These are phyloP conservation scores for Drosophila ohnishii DNA, from an alignment of 1,140 invertebrate species.

Conservation along the genomic window DNA sequence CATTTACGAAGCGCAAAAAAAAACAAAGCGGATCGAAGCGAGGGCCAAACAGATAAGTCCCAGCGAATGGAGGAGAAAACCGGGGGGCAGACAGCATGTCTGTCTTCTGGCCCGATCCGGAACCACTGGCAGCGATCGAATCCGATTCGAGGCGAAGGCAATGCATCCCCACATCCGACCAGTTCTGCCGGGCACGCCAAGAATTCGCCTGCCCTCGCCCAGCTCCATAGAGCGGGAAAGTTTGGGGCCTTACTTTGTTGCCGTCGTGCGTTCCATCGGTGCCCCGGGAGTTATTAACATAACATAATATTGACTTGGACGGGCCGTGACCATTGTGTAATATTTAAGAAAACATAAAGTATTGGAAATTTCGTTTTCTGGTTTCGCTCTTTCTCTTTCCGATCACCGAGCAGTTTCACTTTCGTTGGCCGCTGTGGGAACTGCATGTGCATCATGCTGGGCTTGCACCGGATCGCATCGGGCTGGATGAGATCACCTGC, in stretches of 20 bases:
- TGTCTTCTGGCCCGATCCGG: constrained; percentile 30
- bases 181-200: constrained; percentile 63
- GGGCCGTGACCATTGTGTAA: constrained; percentile 67
- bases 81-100: constrained; percentile 34
- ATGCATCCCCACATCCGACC: constrained; percentile 53
- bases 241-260: constrained; percentile 27
- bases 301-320: constrained; percentile 62
- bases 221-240: constrained; percentile 38
- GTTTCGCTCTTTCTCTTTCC: constrained; percentile 26
- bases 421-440: constrained; percentile 52
- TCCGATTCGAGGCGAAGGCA: constrained; percentile 37
- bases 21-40: constrained; percentile 50
- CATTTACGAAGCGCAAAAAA: constrained; percentile 56
- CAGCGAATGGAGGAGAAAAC: not conserved
- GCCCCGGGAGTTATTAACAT: constrained; percentile 54
- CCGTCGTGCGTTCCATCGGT: not conserved
- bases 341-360: constrained; percentile 55
- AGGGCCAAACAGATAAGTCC: constrained; percentile 43
- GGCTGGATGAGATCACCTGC: constrained; percentile 44
- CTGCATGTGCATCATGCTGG: constrained; percentile 46
- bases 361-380: constrained; percentile 40
- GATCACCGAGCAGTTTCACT: constrained; percentile 53
- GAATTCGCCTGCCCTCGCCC: constrained; percentile 53
- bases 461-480: constrained; percentile 13
- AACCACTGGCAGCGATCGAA: constrained; percentile 46